Evolutionary conservation across 2,888 invertebrate species (phyloP).

Genomic region (Megaustenia siamemsis): DNA sequence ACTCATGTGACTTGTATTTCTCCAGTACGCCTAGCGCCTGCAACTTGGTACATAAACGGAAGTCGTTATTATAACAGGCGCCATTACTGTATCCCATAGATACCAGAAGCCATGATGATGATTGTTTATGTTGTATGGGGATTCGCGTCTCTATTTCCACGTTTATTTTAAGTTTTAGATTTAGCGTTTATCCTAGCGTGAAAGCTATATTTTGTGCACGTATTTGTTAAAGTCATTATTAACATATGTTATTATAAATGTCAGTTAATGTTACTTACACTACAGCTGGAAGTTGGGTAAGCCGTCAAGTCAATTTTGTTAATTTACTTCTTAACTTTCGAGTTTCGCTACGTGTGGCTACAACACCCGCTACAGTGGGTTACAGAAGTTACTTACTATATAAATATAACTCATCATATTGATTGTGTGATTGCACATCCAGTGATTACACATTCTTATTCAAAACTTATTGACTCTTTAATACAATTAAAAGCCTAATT

Average conservation of each 20-base stretch:
- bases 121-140: neutral
- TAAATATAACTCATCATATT: neutral
- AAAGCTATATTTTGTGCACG: neutral
- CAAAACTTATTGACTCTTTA: neutral
- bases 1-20: too few relatives aligned
- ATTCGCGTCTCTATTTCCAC: neutral
- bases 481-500: too few relatives aligned
- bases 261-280: neutral
- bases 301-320: neutral
- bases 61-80: neutral
- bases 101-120: neutral
- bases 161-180: too few relatives aligned
- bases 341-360: neutral
- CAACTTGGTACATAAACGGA: neutral
- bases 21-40: too few relatives aligned
- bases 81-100: neutral
- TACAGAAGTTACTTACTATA: neutral
- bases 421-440: neutral
- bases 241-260: neutral
- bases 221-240: neutral
- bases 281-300: constrained; percentile 22
- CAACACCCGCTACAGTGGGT: too few relatives aligned
- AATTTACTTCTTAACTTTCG: neutral
- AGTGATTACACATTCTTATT: neutral
- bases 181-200: neutral